Base-by-base conservation (phyloP, 2,797 vertebrate species). In the Hemitrygon akajei region DNA sequence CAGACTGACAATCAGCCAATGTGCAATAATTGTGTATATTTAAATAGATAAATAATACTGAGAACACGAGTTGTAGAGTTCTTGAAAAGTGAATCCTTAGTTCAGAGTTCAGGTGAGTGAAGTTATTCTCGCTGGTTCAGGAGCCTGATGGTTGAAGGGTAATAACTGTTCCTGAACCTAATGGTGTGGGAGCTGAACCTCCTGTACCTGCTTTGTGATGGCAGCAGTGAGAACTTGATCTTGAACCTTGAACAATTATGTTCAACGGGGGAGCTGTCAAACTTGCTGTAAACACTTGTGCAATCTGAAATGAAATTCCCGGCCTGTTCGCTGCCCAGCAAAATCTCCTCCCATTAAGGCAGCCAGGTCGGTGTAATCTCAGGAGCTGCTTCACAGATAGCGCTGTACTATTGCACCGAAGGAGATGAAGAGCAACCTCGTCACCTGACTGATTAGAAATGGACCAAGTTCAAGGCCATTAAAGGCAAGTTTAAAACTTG, bases 351-450 rank as follows among this genome's bases (percentile, higher is more conserved):
- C 86, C 63, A 37, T 37, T 3, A 69, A 40, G 27, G 47, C 91
- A 93, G 37, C 18, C 95, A 91, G 93, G 58, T 71, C 91, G 94
- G 94, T 94, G 94, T 96, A 96, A 96, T 96, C 94, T 84, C 81
- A 94, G 94, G 94, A 95, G 93, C 94, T 94, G 95, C 96, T 96
- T 25, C 12, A 56, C 16, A 25, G 40, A 14, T 76, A 56, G 27
- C 5, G 18, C 11, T 18, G 4, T 56, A 58, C 94, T 94, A 76
- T 80, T 94, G 94, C 84, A 94, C 95, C 95, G 95, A 47, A 27
- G 11, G 94, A 93, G 94, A 71, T 94, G 87, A 89, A 34, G 47
- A 95, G 94, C 93, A 76, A 93, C 27, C 81, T 93, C 95, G 95
- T 95, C 94, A 95, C 94, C 93, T 91, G 94, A 81, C 94, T 93